A percentile compares a stretch with the other conserved stretches of the same genome.
Conservation (phyloP, 1,140 invertebrate species). For the Tetragonula clypearis region DNA sequence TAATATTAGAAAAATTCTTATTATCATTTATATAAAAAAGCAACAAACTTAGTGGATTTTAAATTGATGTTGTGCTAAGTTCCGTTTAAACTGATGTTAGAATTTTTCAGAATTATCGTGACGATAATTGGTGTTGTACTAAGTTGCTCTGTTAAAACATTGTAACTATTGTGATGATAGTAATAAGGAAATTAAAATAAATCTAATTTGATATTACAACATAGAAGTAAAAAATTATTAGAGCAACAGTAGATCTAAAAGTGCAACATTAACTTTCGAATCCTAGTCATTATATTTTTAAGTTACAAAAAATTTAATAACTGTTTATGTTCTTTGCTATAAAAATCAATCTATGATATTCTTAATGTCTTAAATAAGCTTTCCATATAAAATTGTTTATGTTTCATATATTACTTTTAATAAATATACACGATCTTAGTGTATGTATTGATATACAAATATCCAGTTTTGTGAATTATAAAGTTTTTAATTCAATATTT, state of each 20-base stretch:
- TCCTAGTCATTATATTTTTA: constrained; percentile 45
- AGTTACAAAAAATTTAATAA: constrained; percentile 20
- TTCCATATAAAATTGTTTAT: constrained; percentile 20
- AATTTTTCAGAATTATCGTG: neutral
- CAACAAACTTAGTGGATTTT: constrained; percentile 3
- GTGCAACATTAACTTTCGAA: constrained; percentile 32
- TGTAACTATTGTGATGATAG: neutral
- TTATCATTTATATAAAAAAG: constrained; percentile 5
- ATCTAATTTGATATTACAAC: neutral
- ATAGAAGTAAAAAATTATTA: constrained; percentile 7
- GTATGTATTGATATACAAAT: neutral
- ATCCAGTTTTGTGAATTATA: neutral
- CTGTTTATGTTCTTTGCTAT: constrained; percentile 31
- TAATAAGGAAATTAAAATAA: neutral
- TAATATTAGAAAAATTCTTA: neutral
- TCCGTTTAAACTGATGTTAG: neutral
- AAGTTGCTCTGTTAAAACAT: no score
- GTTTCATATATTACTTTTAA: constrained; percentile 6
- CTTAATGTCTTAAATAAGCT: constrained; percentile 3
- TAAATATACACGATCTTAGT: neutral
- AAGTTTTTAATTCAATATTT: neutral
- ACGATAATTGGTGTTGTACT: no score
- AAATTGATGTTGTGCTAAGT: constrained; percentile 28
- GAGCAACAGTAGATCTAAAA: constrained; percentile 17
- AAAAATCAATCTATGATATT: constrained; percentile 2